Conservation (phyloP, 1,140 invertebrate genomes). For the Hylaeus anthracinus region DNA sequence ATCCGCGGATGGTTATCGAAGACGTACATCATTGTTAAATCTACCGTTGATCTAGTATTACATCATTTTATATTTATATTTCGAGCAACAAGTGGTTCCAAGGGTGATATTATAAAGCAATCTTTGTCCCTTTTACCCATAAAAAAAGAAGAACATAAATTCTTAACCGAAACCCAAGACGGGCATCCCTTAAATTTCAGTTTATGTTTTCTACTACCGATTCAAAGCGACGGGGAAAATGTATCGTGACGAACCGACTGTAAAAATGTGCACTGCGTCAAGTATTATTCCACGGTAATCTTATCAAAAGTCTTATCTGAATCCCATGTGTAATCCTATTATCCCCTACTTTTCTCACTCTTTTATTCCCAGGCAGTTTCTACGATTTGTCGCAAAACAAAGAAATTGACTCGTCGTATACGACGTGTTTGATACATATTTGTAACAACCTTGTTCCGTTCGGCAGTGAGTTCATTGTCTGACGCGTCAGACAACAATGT, state of each 20-base stretch:
- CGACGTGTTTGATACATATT: background rate
- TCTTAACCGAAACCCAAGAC: too few relatives aligned
- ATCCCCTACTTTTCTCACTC: constrained; percentile 18
- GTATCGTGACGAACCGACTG: background rate
- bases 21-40: too few relatives aligned
- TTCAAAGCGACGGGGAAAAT: background rate
- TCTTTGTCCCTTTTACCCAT: too few relatives aligned
- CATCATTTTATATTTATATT: too few relatives aligned
- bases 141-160: too few relatives aligned
- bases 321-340: constrained; percentile 39
- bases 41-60: too few relatives aligned
- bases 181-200: too few relatives aligned
- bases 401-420: background rate
- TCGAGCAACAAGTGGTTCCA: too few relatives aligned
- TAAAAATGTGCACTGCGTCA: background rate
- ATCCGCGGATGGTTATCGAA: too few relatives aligned
- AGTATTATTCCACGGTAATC: constrained; percentile 30
- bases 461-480: background rate
- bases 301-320: constrained; percentile 52
- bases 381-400: background rate
- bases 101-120: too few relatives aligned
- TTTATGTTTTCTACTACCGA: background rate
- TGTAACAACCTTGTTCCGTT: background rate
- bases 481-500: background rate
- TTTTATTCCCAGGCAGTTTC: background rate